Evolutionary conservation across 2,888 invertebrate species (phyloP).

Genomic region (Salticus scenicus): DNA sequence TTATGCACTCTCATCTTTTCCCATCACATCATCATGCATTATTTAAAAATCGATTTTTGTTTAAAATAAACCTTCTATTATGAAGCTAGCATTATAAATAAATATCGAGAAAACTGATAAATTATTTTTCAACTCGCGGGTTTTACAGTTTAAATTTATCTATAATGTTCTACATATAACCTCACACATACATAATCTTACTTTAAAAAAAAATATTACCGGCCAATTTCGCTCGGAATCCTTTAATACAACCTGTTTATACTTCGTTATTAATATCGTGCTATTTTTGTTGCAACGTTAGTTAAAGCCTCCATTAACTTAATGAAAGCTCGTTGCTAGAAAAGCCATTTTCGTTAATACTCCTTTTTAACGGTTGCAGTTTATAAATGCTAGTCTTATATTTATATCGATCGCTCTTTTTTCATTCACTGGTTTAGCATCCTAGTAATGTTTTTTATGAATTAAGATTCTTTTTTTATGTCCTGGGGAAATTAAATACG

Average conservation of each 20-base stretch:
- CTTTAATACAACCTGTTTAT: background rate
- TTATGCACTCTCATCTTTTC: too few relatives aligned
- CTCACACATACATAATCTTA: background rate
- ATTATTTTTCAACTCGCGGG: background rate
- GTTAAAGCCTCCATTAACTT: constrained; percentile 7
- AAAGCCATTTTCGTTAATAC: constrained; percentile 15
- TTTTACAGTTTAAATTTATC: too few relatives aligned
- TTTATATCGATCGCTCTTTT: background rate
- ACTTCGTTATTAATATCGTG: background rate
- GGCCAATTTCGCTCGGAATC: background rate
- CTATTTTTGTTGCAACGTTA: background rate
- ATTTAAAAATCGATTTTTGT: too few relatives aligned
- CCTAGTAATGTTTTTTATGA: background rate
- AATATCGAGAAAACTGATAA: background rate
- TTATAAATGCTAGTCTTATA: background rate
- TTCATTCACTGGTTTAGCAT: background rate
- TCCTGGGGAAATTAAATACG: background rate
- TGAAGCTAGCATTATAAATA: constrained; percentile 1
- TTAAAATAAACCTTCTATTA: too few relatives aligned
- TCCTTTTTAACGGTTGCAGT: background rate
- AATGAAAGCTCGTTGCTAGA: background rate
- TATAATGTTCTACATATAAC: too few relatives aligned
- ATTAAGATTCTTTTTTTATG: background rate
- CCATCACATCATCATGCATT: too few relatives aligned
- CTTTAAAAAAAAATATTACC: constrained; percentile 1